Conservation (phyloP, 2,888 invertebrate species). For the Galeopsomyia nigrocyanea region DNA sequence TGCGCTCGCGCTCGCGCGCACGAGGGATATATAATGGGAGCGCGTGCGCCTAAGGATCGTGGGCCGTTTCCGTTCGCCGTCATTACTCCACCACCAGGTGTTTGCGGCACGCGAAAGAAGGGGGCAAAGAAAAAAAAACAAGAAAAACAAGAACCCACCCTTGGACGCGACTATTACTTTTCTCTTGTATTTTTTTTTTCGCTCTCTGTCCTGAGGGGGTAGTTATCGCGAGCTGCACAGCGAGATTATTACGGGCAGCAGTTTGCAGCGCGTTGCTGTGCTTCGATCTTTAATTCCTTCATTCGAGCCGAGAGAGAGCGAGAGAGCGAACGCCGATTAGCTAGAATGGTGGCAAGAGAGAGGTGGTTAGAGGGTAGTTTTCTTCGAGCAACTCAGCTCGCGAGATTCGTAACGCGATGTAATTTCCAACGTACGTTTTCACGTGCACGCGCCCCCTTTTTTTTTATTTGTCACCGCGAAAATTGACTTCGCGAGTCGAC, state of each 20-base stretch:
- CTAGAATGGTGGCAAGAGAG: background rate
- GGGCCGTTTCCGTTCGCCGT: slow-evolving; percentile 42
- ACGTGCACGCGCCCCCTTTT: too few relatives aligned
- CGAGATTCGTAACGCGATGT: background rate
- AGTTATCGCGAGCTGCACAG: background rate
- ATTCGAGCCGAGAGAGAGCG: slow-evolving; percentile 4
- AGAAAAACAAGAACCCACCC: background rate
- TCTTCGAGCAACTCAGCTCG: background rate
- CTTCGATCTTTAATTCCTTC: slow-evolving; percentile 36
- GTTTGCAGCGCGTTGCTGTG: background rate
- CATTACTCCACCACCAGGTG: slow-evolving; percentile 47
- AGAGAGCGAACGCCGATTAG: slow-evolving; percentile 16
- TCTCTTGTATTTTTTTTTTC: slow-evolving; percentile 27
- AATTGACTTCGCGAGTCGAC: too few relatives aligned
- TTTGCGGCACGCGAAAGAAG: slow-evolving; percentile 21
- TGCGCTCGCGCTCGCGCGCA: background rate
- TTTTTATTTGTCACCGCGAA: too few relatives aligned
- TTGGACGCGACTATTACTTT: slow-evolving; percentile 17
- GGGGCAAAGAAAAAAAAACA: too few relatives aligned
- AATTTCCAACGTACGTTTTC: too few relatives aligned
- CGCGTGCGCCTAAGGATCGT: slow-evolving; percentile 1
- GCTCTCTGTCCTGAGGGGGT: background rate
- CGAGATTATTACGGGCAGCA: slow-evolving; percentile 13
- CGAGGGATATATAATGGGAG: too few relatives aligned
- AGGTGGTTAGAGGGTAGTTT: background rate